Base-by-base conservation (phyloP, 1,140 invertebrate genomes). In the Lasioglossum baleicum region DNA sequence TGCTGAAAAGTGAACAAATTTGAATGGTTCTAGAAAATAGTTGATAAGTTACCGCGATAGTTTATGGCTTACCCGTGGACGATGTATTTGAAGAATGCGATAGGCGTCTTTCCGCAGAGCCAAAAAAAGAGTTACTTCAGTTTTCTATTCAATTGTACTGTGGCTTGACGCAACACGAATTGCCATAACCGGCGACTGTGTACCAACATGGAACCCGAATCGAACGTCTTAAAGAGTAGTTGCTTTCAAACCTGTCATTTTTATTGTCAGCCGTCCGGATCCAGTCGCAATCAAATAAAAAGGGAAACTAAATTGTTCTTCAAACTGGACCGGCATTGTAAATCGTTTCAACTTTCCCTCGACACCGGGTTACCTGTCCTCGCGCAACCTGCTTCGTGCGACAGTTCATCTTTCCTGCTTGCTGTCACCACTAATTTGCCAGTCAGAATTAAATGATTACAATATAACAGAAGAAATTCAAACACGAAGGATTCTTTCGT, bases 301-400 rank as follows among this genome's bases (percentile, higher is more conserved):
- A 66, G 40, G 63, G 63, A 66, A 74, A 74, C 68, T 72, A 78
- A 75, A 75, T 53, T 66, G 42, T 74, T 67, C n/a, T 63, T 53
- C 61, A 79, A 44, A 63, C 48, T 75, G 58, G 53, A 84, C 65
- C 58, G 60, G 56, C 73, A 85, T 81, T 81, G 80, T 71, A 75
- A 66, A 53, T 58, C 70, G 48, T 56, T 72, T 63, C 75, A 72
- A 84, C 83, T 85, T 85, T 84, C 71, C 81, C 84, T 82, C 80
- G 83, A 67, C 48, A 67, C 68, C 83, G 61, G 78, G 60, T 76
- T 69, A 68, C 40, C 53, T 63, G 71, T 80, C 22, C 67, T 76
- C 73, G 31, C 15, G 61, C 44, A 84, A 84, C 73, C 63, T 80
- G 80, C 20, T 58, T 69, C 70, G 68, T 2, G 65, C 31, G 15